A percentile compares a stretch with the other conserved stretches of the same genome.
Conservation (phyloP, 2,888 invertebrate genomes). For the Globia sparganii region DNA sequence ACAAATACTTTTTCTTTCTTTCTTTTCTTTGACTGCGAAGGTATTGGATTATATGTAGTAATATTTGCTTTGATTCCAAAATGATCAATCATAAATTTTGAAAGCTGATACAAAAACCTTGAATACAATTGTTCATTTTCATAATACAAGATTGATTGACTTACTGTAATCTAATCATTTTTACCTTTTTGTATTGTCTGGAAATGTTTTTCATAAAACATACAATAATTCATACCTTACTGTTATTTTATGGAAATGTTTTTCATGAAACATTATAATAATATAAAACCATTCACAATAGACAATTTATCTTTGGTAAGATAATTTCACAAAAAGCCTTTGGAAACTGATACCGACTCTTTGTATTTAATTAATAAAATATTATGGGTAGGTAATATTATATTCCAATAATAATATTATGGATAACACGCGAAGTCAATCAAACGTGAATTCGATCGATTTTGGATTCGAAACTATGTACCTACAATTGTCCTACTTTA, state of each 20-base stretch:
- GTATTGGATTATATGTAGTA: not conserved
- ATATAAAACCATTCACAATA: not conserved
- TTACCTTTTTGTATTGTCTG: slow-evolving; percentile 11
- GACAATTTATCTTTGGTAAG: not conserved
- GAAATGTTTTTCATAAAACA: slow-evolving; percentile 8
- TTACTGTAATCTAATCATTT: slow-evolving; percentile 34
- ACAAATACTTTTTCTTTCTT: not conserved
- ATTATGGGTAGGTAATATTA: not conserved
- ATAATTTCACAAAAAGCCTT: not conserved
- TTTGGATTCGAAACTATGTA: too few species aligned
- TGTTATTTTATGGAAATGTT: slow-evolving; percentile 14
- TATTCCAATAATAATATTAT: too few species aligned
- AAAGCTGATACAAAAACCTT: slow-evolving; percentile 16
- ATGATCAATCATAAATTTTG: slow-evolving; percentile 42
- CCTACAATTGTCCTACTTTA: too few species aligned
- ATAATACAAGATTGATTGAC: slow-evolving; percentile 58
- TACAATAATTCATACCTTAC: not conserved
- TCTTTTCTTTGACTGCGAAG: not conserved
- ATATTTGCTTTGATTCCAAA: slow-evolving; percentile 1
- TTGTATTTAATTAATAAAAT: not conserved
- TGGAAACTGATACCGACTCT: not conserved
- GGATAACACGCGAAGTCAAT: not conserved
- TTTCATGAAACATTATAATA: slow-evolving; percentile 6
- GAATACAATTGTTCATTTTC: slow-evolving; percentile 44
- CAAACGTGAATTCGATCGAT: too few species aligned